Base-by-base conservation (phyloP, 2,797 vertebrate genomes). In the Arctocebus calabarensis region DNA sequence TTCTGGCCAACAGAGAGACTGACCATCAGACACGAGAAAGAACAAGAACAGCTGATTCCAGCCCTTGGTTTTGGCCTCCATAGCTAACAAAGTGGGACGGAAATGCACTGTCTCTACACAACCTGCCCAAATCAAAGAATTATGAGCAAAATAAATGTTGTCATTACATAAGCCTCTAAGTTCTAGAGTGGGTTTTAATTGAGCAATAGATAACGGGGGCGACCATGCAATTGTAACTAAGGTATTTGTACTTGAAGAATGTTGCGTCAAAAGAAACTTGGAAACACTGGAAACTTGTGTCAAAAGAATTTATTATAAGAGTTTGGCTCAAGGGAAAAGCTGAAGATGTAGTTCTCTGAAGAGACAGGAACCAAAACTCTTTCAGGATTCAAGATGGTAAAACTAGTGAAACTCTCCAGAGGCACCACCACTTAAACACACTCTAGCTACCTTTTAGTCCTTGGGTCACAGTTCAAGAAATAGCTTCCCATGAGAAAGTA, bases 341-440 rank as follows among this genome's bases (percentile, higher is more conserved):
- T 93, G 34, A 77, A 87, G 27, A 77, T 81, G 45, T 27, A 92
- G 29, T 74, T 61, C 43, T 78, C 29, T 84, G 29, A 68, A 92
- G 90, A 91, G 62, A 62, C 0, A 79, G 4, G 29, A 88, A 89
- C 20, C n/a, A 84, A 79, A 34, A 70, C 2, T 79, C 8, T 81
- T 29, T 14, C 27, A 81, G 62, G 32, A 87, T 84, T 85, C 66
- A 91, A 94, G 13, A 37, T 84, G 48, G 12, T 55, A 66, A 90
- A 95, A 87, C 19, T 11, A 55, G 12, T 19, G n/a, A 9, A 20
- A 64, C 17, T 62, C n/a, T 90, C 64, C 66, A 73, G 34, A 13
- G 5, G 37, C 5, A 37, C 43, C 48, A 32, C 7, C 19, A 77
- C 34, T 16, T 86, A 71, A 16, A 79, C 1, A 37, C 7, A 34